These are phyloP conservation scores for Todus mexicanus DNA, from an alignment of 2,797 vertebrate species.

Conservation along the genomic window DNA sequence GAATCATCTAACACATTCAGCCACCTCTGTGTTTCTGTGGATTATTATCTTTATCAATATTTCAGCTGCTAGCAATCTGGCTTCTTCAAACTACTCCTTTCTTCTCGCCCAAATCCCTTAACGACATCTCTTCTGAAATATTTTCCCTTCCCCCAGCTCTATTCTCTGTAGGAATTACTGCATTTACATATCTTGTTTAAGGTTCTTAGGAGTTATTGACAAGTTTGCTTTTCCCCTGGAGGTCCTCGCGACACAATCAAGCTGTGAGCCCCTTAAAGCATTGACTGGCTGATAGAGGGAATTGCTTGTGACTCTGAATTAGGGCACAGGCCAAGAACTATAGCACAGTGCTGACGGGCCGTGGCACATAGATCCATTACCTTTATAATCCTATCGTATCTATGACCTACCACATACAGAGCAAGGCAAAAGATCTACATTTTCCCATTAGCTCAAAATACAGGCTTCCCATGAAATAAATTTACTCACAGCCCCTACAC, in stretches of 20 bases:
- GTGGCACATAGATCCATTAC: constrained; percentile 73
- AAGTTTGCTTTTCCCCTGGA: constrained; percentile 54
- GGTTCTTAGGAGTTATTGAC: constrained; percentile 67
- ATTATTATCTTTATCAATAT: background rate
- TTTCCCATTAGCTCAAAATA: constrained; percentile 62
- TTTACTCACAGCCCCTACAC: constrained; percentile 40
- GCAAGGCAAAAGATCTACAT: constrained; percentile 49
- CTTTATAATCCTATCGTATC: constrained; percentile 75
- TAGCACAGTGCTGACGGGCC: constrained; percentile 79
- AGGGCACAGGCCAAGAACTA: constrained; percentile 70
- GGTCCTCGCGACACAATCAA: constrained; percentile 1
- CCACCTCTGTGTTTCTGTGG: background rate
- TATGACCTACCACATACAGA: constrained; percentile 62
- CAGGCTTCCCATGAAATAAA: constrained; percentile 54
- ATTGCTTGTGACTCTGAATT: constrained; percentile 50
- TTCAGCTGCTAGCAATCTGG: background rate
- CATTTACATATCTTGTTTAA: constrained; percentile 56
- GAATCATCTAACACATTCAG: background rate
- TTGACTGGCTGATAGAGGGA: constrained; percentile 42
- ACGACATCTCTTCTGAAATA: background rate
- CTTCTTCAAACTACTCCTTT: background rate
- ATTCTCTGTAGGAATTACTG: constrained; percentile 7
- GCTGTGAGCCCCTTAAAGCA: constrained; percentile 59
- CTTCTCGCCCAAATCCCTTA: background rate
- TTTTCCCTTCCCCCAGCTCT: background rate